phyloP scores from a whole-genome alignment of 1,140 invertebrate genomes.

The Brachionus rubens region DNA sequence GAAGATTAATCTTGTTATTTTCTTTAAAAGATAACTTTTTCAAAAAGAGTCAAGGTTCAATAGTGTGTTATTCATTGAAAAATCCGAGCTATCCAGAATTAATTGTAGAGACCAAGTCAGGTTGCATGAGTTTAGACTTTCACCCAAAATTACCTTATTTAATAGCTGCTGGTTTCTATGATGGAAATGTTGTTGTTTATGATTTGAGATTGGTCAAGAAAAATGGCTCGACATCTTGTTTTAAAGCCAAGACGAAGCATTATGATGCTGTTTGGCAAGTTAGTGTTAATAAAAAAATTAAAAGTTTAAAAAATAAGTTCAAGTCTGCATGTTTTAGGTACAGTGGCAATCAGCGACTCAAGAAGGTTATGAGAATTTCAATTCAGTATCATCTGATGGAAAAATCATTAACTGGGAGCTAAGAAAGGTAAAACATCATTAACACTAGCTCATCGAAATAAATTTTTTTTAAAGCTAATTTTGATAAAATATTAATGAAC shows the following conservation, averaged over 20 bases:
- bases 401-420: conserved; percentile 80
- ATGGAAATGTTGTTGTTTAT: conserved; percentile 82
- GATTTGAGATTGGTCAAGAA: conserved; percentile 65
- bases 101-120: conserved; percentile 73
- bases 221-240: conserved; percentile 51
- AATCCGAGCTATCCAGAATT: conserved; percentile 88
- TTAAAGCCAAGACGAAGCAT: conserved; percentile 61
- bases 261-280: conserved; percentile 62
- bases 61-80: conserved; percentile 80
- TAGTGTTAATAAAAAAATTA: too few species aligned
- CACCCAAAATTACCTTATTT: conserved; percentile 75
- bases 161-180: conserved; percentile 77
- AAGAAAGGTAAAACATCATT: conserved; percentile 69
- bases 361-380: conserved; percentile 80
- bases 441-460: too few species aligned
- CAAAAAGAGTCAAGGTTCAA: conserved; percentile 69
- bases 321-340: too few species aligned
- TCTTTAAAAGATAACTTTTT: conserved; percentile 74
- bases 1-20: too few species aligned
- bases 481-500: too few species aligned
- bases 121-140: conserved; percentile 80
- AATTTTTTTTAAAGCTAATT: too few species aligned
- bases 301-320: too few species aligned
- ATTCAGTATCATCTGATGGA: conserved; percentile 78
- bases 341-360: conserved; percentile 61